phyloP scores from a whole-genome alignment of 2,888 invertebrate species.

The Dryococelus australis region DNA sequence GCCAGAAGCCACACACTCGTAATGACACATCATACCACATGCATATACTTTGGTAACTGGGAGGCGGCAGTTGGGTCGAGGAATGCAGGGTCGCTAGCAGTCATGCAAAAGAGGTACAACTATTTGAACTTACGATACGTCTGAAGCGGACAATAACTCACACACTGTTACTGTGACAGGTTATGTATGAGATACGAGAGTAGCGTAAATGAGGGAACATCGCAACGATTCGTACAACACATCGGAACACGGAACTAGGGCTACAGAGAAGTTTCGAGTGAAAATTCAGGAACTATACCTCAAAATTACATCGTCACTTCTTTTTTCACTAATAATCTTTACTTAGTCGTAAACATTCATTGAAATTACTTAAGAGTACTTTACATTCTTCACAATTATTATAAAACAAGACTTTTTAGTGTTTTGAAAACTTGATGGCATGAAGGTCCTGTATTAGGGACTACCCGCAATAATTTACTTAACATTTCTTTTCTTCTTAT shows the following conservation, averaged over 20 bases:
- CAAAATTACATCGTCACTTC: constrained; percentile 17
- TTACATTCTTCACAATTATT: constrained; percentile 13
- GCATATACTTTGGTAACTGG: not conserved
- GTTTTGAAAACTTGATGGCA: constrained; percentile 9
- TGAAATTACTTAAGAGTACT: not conserved
- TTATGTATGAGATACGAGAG: not conserved
- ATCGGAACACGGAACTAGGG: constrained; percentile 19
- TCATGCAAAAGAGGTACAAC: not conserved
- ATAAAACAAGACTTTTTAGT: constrained; percentile 1
- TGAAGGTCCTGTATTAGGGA: constrained; percentile 25
- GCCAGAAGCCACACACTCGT: not conserved
- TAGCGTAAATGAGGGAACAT: not conserved
- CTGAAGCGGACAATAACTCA: not conserved
- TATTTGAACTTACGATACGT: not conserved
- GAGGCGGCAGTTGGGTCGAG: not conserved
- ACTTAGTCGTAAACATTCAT: constrained; percentile 22
- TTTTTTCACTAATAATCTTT: not conserved
- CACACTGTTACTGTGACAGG: not conserved
- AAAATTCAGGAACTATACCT: constrained; percentile 27
- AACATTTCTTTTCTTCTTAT: constrained; percentile 34
- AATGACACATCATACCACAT: constrained; percentile 24
- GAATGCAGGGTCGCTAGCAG: not conserved
- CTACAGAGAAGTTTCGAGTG: constrained; percentile 22
- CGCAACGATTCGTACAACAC: constrained; percentile 1
- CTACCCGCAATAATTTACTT: constrained; percentile 38